Base-by-base conservation (phyloP, 2,113 vertebrate species). In the Paedocypris sp. region DNA sequence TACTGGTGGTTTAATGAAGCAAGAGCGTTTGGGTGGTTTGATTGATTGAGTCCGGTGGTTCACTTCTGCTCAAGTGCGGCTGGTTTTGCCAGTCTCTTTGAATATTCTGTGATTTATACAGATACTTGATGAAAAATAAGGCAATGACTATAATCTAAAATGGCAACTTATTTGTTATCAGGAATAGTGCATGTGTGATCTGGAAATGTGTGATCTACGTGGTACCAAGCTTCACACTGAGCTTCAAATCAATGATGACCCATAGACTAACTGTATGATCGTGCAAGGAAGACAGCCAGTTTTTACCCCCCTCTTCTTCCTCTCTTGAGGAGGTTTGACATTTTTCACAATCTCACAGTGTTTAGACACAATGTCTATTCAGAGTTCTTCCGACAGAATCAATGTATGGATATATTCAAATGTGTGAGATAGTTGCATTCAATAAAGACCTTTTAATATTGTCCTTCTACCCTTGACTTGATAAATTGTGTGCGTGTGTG, bases 281-380 rank as follows among this genome's bases (percentile, higher is more conserved):
- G 3, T 13, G 2, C 29, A 18, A 43, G 7, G 32, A 57, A 43
- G 5, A 31, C 6, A 50, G 52, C 19, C 38, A 20, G 25, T 42
- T 57, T 31, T n/a, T n/a, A 39, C 41, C 41, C 41, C 28, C 29
- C 39, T 11, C 29, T 8, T 49, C n/a, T 3, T 19, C 13, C 3
- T 25, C 53, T 57, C 53, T 18, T 2, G 53, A 22, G 53, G 38
- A 12, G 53, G 38, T 32, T 43, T 57, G 38, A 57, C 39, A 43
- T 57, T 57, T 43, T 57, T 43, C 6, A 31, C 38, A 20, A 54
- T 20, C 11, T 52, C 49, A 22, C 31, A 31, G 16, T 36, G 28
- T 42, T 56, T 56, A 23, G 36, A 5, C 3, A 6, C 16, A 51
- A 20, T 51, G 38, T 31, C 25, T 42, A 5, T 42, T 57, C 29